Conservation (phyloP, 2,888 invertebrate genomes). For the Mythimna pallens region DNA sequence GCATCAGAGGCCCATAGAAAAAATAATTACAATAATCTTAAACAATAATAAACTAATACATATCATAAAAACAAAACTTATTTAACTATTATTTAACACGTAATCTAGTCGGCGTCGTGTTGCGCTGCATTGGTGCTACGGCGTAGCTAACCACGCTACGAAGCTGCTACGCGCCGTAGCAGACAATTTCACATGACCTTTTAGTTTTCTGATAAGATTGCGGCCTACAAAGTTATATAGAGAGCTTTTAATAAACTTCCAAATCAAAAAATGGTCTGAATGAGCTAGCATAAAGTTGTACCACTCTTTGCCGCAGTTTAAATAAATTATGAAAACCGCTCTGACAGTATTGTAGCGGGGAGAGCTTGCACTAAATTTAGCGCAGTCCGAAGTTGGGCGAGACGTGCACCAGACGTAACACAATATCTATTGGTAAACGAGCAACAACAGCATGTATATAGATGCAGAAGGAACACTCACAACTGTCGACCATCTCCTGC, state of each 20-base stretch:
- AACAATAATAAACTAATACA: too few species aligned
- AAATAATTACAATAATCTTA: too few species aligned
- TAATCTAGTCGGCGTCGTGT: too few species aligned
- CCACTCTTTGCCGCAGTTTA: not conserved
- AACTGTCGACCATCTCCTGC: not conserved
- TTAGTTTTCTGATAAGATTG: too few species aligned
- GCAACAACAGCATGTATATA: not conserved
- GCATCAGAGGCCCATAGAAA: too few species aligned
- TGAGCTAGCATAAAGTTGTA: not conserved
- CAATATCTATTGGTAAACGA: slow-evolving; percentile 21
- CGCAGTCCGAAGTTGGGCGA: not conserved
- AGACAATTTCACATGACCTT: not conserved
- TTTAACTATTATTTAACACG: too few species aligned
- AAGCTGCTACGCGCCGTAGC: slow-evolving; percentile 4
- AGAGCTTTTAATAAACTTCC: not conserved
- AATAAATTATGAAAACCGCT: not conserved
- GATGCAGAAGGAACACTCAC: not conserved
- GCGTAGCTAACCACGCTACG: not conserved
- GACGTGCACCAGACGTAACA: slow-evolving; percentile 7
- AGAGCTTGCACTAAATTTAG: slow-evolving; percentile 5
- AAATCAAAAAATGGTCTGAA: not conserved
- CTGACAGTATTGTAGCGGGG: not conserved
- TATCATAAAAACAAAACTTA: too few species aligned
- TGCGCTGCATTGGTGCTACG: not conserved
- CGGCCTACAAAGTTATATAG: too few species aligned